Evolutionary conservation across 2,797 vertebrate species (phyloP), one percentile per base, ranked within the genome.

Genomic region (Astyanax mexicanus): DNA sequence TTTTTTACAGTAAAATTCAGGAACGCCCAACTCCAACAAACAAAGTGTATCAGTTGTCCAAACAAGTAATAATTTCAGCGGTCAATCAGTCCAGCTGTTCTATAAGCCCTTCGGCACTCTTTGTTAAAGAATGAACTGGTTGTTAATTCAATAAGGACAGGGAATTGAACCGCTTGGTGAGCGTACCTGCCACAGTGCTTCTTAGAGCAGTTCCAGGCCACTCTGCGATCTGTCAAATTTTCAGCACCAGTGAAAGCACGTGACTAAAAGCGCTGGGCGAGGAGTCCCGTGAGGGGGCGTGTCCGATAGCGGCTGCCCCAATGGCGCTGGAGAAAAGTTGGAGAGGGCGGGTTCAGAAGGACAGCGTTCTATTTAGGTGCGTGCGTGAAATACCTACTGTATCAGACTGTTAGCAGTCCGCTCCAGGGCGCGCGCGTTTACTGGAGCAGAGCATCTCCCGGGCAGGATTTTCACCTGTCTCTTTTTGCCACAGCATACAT

Each of bases 331-430:
- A 10, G 25, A 76, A 81, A 55, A 12, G 29, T 69, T 17, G 82
- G 66, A 68, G 82, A 83, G 49, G 90, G 89, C 77, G 85, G 84
- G 69, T 73, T 86, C 40, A 29, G 23, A 15, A 70, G 80, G 83
- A 47, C 61, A 35, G 52, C 4, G 37, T 74, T 89, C 87, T 85
- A 81, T 91, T 91, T 90, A 93, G 86, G 84, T 84, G 87, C 81
- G 75, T 86, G 87, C 82, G 57, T 84, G 5, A 77, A 81, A 69
- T 87, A 83, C 87, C 88, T 79, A 87, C 88, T 84, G 73, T 88
- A 88, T 88, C 86, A 88, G 67, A 89, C 86, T 84, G 81, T 79
- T 86, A 32, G 76, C 66, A 79, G 82, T 82, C 82, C 72, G 47
- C 25, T 80, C 81, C 80, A 45, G 70, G 76, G 51, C 55, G 47